phyloP scores from a whole-genome alignment of 2,888 invertebrate species.

The Ophioninae sp. region DNA sequence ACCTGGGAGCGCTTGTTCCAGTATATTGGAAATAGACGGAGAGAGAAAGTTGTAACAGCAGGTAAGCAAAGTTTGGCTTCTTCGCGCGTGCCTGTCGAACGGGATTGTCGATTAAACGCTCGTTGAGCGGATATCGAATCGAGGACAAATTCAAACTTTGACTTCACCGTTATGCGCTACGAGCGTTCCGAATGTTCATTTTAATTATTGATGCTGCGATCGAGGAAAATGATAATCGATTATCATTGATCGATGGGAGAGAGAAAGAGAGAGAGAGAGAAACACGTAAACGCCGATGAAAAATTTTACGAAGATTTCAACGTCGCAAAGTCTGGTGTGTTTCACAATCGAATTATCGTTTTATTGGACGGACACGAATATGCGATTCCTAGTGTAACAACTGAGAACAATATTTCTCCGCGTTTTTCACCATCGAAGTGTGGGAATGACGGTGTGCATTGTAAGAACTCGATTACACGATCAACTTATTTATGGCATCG shows the following conservation, averaged over 20 bases:
- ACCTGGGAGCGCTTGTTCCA: slow-evolving; percentile 40
- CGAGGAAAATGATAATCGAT: not conserved
- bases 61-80: slow-evolving; percentile 55
- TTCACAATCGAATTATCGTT: not conserved
- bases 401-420: not conserved
- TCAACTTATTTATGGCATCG: slow-evolving; percentile 48
- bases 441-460: slow-evolving; percentile 35
- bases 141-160: slow-evolving; percentile 53
- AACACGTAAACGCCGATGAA: not conserved
- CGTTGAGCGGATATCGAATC: slow-evolving; percentile 39
- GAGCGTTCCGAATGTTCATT: slow-evolving; percentile 1
- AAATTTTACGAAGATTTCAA: not conserved
- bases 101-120: slow-evolving; percentile 15
- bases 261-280: not conserved
- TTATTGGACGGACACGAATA: not conserved
- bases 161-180: slow-evolving; percentile 57
- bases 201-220: slow-evolving; percentile 5
- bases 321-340: not conserved
- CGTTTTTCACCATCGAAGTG: slow-evolving; percentile 16
- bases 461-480: slow-evolving; percentile 40
- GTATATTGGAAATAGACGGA: slow-evolving; percentile 36
- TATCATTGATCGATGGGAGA: not conserved
- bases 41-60: slow-evolving; percentile 56
- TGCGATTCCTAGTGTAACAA: not conserved
- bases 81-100: slow-evolving; percentile 17